Evolutionary conservation across 2,113 vertebrate species (phyloP), one percentile per base, ranked within the genome.

Genomic region (Pterocles orientalis): DNA sequence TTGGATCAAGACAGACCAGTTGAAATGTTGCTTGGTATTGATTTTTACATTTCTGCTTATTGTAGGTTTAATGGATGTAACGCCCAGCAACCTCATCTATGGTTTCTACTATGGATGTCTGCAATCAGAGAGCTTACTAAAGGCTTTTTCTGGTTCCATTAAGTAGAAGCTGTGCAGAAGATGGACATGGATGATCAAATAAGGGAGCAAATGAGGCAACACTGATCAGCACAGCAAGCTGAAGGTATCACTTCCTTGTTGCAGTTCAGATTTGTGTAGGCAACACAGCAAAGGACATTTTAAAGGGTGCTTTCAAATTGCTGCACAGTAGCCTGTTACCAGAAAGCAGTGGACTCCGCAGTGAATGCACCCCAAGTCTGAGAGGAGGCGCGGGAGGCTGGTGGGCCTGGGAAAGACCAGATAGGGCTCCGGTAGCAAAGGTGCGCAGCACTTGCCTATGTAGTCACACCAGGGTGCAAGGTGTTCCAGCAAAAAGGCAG

Each of bases 351-450:
- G 25, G 24, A 4, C 10, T 36, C 34, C 36, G 11, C 31, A 47
- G 23, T 47, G 43, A 73, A 69, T 31, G 18, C 20, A 54, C 10
- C 31, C 11, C 25, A 24, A 18, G n/a, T 58, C 36, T 6, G 53
- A 80, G 54, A 41, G 8, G 23, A 39, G 17, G 8, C 0, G 0
- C 43, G 54, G 12, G 31, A 14, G 6, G 21, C 15, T 45, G 19
- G 5, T 36, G 39, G 6, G 3, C 12, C 28, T 78, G 28, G 23
- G 10, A 43, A 3, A 36, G 31, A 68, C 9, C 43, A 29, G 53
- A 8, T 14, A 21, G 45, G 45, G 14, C 50, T 75, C 23, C 79
- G 41, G 14, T 19, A 50, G 47, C 1, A 4, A 72, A 57, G 60
- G 34, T 33, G 24, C 8, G 29, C 3, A 7, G 20, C 33, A 24